Evolutionary conservation across 2,888 invertebrate genomes (phyloP), one percentile per base, ranked within the genome.

Genomic region (Theretra japonica): DNA sequence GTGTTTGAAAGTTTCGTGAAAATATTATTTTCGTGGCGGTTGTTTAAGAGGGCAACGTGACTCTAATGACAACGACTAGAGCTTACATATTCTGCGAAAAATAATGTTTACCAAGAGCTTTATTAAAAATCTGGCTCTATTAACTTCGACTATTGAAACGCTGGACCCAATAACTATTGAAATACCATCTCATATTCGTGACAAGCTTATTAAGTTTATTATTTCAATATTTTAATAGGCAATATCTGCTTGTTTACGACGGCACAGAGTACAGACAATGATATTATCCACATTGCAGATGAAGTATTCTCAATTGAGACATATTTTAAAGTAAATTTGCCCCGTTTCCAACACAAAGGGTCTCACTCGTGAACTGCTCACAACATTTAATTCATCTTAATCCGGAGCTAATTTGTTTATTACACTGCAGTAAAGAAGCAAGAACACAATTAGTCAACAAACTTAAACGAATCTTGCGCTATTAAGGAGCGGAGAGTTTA

Each of bases 381-480:
- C 65, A 19, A 48, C 23, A 48, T 17, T 65, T 65, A 65, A 23
- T 48, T 48, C 48, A 65, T 65, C 65, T 65, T 65, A 65, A 65
- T 65, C 23, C 65, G 23, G 48, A 48, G 48, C 65, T 65, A 65
- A 65, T 48, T 65, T 65, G 65, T 65, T 65, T 65, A 65, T 65
- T 65, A 65, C 60, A 60, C 65, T 65, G 65, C 48, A 65, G 65
- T 65, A 65, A 48, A 65, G 65, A 65, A 65, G 65, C 65, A 48
- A 65, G 65, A 65, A 65, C 65, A 65, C 65, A 65, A 65, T 65
- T 65, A 48, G 48, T 65, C 41, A 65, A 65, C 48, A 65, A 65
- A 65, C 48, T 65, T 65, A 65, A 65, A 65, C 65, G 65, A 65
- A 65, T 65, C 65, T 65, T 17, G 23, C 65, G 65, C 23, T 65